Evolutionary conservation across 2,113 vertebrate species (phyloP), one percentile per base, ranked within the genome.

Genomic region (Proteles cristata): DNA sequence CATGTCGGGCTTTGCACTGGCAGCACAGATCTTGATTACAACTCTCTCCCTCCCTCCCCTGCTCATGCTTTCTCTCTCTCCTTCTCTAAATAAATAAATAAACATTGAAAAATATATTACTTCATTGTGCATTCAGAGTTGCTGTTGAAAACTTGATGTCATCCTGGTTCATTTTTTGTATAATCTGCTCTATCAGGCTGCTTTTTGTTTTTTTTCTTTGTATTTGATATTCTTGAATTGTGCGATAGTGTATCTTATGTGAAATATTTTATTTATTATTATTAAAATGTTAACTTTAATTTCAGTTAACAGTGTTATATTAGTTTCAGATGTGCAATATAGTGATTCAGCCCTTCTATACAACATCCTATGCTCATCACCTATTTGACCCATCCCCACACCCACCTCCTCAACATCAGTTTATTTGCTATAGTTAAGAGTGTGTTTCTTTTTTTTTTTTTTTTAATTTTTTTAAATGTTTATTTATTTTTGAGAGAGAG

Each of bases 61-160:
- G 58, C 58, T 61, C 58, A 23, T 23, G 21, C 58, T 61, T 2
- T 58, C 19, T 58, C 8, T 8, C 21, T 61, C 21, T 58, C 5
- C 55, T 21, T 21, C 55, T 21, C 55, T 58, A 58, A 58, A 61
- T 23, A 61, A 61, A 61, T 61, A 61, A 23, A 23, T 61, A 61
- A 61, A 61, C 21, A 23, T 61, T 21, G 23, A 61, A 58, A 91
- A 88, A 63, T 28, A 28, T 39, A 66, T 66, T 61, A 50, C 19
- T 88, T 96, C 16, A 68, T 0, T 55, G 11, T 74, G 11, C 33
- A 48, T 61, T 88, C 43, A n/a, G 3, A 39, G n/a, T 92, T 93
- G 35, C 68, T 94, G 2, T 93, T 94, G 55, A 85, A 23, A 95
- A 93, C n/a, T 88, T 88, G 8, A 65, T 93, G n/a, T 63, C 43